Evolutionary conservation across 2,113 vertebrate genomes (phyloP), one percentile per base, ranked within the genome.

Genomic region (Fregetta grallaria): DNA sequence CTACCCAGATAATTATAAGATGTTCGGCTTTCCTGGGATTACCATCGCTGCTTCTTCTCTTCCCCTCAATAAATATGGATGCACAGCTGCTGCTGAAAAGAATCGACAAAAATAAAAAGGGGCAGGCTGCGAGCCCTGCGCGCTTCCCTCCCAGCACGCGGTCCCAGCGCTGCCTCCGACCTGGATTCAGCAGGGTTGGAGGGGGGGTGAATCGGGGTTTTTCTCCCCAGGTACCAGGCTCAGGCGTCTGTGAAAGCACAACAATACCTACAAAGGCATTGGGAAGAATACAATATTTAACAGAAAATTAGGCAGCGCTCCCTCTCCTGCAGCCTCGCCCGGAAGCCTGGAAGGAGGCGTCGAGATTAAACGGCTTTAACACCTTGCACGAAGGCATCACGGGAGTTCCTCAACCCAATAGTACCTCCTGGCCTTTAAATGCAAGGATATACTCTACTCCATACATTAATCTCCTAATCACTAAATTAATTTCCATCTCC

Each of bases 401-500:
- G 6, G 8, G 34, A 11, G 36, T 5, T 23, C 74, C 50, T 50
- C 77, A 25, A 40, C 66, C 72, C 61, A 14, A 0, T 0, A 20
- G n/a, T 9, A 75, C 74, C 81, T 75, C 50, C 70, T 2, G 49
- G 68, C 89, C 72, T 72, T 40, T 22, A 30, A 36, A 63, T 70
- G 58, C 40, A 10, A 30, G 25, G 81, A 52, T 32, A 4, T 4
- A 73, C 87, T 76, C 77, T 20, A 4, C 81, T 93, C 91, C 86
- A 13, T 36, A 13, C 13, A 26, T 45, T 85, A 53, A 91, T 85
- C 94, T 92, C 77, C 96, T 72, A 34, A 88, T 90, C 92, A n/a
- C 93, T 88, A 82, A 84, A 90, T 85, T 91, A 91, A 94, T 92
- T 91, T 82, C 92, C 94, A 79, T 93, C 93, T 90, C 96, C 13